Evolutionary conservation across 2,113 vertebrate species (phyloP).

Genomic region (Actinemys pallida): DNA sequence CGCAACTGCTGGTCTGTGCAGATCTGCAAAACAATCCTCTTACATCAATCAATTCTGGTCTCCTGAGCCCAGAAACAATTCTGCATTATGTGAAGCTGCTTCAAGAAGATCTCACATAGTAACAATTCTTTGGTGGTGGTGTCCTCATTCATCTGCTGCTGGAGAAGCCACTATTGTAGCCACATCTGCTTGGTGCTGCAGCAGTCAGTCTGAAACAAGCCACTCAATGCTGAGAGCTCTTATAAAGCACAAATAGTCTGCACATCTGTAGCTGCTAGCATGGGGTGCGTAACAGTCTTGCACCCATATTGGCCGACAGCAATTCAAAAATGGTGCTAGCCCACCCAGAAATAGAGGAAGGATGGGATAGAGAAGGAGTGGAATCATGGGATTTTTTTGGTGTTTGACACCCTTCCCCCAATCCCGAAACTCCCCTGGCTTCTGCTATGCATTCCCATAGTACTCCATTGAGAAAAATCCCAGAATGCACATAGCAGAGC

Average conservation of each 20-base stretch:
- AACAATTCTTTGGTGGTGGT: not conserved
- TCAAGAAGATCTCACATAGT: not conserved
- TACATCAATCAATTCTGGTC: not conserved
- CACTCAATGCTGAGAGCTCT: not conserved
- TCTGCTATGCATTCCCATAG: no score
- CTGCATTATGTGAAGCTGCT: not conserved
- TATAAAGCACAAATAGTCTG: not conserved
- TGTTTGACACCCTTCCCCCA: no score
- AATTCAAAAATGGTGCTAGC: no score
- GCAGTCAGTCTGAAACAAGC: not conserved
- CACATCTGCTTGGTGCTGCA: not conserved
- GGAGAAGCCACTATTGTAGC: not conserved
- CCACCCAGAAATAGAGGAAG: no score
- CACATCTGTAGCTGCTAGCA: no score
- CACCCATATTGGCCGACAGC: no score
- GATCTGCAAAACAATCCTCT: not conserved
- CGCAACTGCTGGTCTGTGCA: not conserved
- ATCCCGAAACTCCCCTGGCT: no score
- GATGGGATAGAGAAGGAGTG: no score
- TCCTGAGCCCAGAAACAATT: not conserved
- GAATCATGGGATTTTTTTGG: no score
- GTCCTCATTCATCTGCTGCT: not conserved
- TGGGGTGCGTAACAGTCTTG: no score
- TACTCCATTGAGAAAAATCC: no score
- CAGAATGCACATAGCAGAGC: no score